Conservation (phyloP, 2,888 invertebrate genomes). For the Patella ulyssiponensis region DNA sequence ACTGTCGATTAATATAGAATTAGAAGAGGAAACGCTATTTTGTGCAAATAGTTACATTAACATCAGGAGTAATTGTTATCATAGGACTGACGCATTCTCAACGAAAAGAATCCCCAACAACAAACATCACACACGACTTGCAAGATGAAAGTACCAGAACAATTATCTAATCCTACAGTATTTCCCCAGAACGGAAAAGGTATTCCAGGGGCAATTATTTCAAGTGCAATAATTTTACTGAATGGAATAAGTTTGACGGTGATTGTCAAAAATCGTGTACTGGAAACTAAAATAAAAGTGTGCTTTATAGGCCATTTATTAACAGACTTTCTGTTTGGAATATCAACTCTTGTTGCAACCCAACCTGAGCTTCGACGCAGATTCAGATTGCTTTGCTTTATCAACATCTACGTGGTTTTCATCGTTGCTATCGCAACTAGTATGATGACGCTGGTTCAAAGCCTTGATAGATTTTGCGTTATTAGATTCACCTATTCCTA, state of each 20-base stretch:
- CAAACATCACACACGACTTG: rapidly evolving
- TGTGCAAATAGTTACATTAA: too few species aligned
- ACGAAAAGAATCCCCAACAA: too few species aligned
- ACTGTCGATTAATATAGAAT: too few species aligned
- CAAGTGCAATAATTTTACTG: background rate
- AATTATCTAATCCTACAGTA: too few species aligned
- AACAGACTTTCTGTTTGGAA: background rate
- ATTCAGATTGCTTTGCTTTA: background rate
- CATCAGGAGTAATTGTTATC: too few species aligned
- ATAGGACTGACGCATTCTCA: too few species aligned
- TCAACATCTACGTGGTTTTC: background rate
- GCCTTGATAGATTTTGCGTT: background rate
- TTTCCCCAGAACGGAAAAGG: too few species aligned
- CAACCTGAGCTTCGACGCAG: background rate
- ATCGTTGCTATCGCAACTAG: background rate
- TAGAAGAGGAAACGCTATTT: too few species aligned
- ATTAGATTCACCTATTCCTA: background rate
- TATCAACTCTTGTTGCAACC: background rate
- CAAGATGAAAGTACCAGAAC: too few species aligned
- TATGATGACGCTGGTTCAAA: background rate
- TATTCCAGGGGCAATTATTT: too few species aligned
- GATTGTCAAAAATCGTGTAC: background rate
- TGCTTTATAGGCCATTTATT: constrained; percentile 7
- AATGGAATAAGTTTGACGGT: background rate
- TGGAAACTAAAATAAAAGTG: background rate